Percentiles rank a stretch among this genome's conserved stretches.
phyloP scores from a whole-genome alignment of 2,113 vertebrate species.

The Indri indri region DNA sequence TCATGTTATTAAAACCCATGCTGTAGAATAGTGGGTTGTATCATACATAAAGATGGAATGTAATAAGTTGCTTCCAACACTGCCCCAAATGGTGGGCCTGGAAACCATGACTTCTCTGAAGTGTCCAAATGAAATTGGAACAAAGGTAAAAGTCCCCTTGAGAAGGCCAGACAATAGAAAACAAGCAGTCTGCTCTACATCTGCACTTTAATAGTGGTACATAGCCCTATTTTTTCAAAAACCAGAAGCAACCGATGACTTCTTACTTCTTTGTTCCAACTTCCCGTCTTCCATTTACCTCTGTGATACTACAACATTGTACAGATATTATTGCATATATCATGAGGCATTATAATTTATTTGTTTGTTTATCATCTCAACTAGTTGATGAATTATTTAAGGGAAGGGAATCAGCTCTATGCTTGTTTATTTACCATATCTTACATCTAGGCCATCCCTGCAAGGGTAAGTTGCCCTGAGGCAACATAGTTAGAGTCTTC shows the following conservation, averaged over 20 bases:
- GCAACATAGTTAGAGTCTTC: neutral
- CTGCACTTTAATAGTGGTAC: neutral
- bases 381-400: neutral
- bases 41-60: neutral
- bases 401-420: neutral
- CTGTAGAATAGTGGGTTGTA: neutral
- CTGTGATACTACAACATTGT: neutral
- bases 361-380: neutral
- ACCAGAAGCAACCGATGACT: neutral
- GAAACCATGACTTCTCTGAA: neutral
- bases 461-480: neutral
- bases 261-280: neutral
- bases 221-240: neutral
- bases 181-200: neutral
- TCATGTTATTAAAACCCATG: neutral
- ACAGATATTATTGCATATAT: neutral
- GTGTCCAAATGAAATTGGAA: neutral
- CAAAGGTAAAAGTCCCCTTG: neutral
- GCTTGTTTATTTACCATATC: neutral
- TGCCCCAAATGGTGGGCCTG: neutral
- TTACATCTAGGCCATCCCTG: neutral
- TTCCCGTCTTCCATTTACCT: neutral
- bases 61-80: neutral
- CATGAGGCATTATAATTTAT: neutral
- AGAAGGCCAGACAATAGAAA: neutral